A percentile compares a stretch with the other conserved stretches of the same genome.
phyloP scores from a whole-genome alignment of 1,140 invertebrate species.

The Zophobas morio region DNA sequence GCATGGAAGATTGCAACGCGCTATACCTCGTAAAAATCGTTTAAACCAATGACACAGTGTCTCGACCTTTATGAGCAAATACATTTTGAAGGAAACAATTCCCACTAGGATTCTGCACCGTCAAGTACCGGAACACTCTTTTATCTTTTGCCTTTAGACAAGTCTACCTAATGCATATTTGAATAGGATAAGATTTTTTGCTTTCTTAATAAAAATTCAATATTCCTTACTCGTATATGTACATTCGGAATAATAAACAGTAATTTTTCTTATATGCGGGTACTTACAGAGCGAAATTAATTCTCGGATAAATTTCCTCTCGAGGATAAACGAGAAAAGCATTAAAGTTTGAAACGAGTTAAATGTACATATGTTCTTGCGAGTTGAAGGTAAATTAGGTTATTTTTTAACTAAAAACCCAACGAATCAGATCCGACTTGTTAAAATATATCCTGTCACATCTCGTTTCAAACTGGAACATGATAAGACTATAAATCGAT shows the following conservation, averaged over 20 bases:
- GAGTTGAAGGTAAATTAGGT: slow-evolving; percentile 10
- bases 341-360: too few relatives aligned
- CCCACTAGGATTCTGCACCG: slow-evolving; percentile 6
- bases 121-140: slow-evolving; percentile 32
- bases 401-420: slow-evolving; percentile 10
- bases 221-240: too few relatives aligned
- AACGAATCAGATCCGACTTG: slow-evolving; percentile 13
- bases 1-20: background rate
- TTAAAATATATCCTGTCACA: slow-evolving; percentile 4
- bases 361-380: background rate
- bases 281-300: background rate
- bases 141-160: slow-evolving; percentile 35
- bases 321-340: too few relatives aligned
- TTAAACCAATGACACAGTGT: slow-evolving; percentile 1
- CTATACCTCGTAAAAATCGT: background rate
- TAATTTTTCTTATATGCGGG: background rate
- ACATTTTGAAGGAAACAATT: slow-evolving; percentile 22
- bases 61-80: slow-evolving; percentile 19
- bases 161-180: slow-evolving; percentile 35
- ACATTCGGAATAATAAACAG: too few relatives aligned
- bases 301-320: background rate
- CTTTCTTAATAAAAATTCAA: background rate
- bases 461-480: slow-evolving; percentile 17
- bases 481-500: slow-evolving; percentile 39
- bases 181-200: slow-evolving; percentile 25